Percentiles rank a stretch among this genome's conserved stretches.
These are phyloP conservation scores for Epistrophe eligans DNA, from an alignment of 2,888 invertebrate species.

Conservation along the genomic window DNA sequence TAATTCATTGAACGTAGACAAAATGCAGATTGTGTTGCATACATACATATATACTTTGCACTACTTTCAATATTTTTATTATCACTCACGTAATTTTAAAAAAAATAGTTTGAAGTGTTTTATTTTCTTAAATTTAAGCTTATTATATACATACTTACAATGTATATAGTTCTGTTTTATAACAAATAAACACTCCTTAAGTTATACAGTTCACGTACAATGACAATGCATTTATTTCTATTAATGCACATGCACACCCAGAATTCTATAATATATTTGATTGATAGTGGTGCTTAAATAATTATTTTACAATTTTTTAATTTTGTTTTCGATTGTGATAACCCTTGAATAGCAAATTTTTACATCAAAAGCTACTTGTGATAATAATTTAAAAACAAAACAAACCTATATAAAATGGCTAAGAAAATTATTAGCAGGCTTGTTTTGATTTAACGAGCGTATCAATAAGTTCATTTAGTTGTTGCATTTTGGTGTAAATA, in stretches of 20 bases:
- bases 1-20: too few species aligned
- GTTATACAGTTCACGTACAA: constrained; percentile 13
- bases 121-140: too few species aligned
- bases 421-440: not conserved
- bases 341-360: not conserved
- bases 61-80: too few species aligned
- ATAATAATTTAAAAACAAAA: not conserved
- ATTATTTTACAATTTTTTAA: not conserved
- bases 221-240: not conserved
- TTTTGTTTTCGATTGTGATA: not conserved
- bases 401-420: not conserved
- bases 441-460: not conserved
- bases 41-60: too few species aligned
- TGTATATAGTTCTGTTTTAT: too few species aligned
- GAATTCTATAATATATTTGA: not conserved
- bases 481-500: not conserved
- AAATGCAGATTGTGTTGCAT: too few species aligned
- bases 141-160: too few species aligned
- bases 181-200: not conserved
- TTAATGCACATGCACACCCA: not conserved
- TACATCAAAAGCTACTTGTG: not conserved
- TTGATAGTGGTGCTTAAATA: not conserved
- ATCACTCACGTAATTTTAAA: too few species aligned
- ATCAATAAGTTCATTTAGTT: not conserved
- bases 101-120: too few species aligned